phyloP scores from a whole-genome alignment of 2,113 vertebrate genomes.

The Poeciliopsis retropinna region DNA sequence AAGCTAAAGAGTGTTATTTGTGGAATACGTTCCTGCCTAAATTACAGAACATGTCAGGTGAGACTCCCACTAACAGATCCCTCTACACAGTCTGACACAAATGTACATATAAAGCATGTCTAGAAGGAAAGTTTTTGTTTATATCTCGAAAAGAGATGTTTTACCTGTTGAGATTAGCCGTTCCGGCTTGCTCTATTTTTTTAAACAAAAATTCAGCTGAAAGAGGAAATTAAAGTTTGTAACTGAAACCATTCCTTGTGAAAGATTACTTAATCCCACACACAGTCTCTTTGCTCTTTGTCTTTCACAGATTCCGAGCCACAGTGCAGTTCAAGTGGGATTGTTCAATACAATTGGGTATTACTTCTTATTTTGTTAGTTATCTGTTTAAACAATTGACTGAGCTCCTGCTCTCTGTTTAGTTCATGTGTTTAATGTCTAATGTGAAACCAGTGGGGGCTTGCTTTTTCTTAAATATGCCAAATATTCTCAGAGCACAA shows the following conservation, averaged over 20 bases:
- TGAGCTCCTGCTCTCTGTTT: neutral
- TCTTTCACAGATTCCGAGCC: constrained; percentile 50
- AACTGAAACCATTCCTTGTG: neutral
- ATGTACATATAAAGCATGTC: neutral
- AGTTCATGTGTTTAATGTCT: neutral
- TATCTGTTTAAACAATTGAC: constrained; percentile 16
- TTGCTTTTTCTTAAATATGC: neutral
- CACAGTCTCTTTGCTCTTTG: constrained; percentile 2
- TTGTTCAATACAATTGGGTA: constrained; percentile 1
- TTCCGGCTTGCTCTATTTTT: constrained; percentile 21
- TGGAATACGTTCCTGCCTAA: constrained; percentile 87
- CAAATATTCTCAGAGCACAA: neutral
- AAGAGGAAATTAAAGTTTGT: neutral
- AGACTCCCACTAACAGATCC: constrained; percentile 18
- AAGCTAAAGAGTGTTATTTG: constrained; percentile 83
- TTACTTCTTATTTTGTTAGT: constrained; percentile 43
- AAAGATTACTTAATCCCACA: neutral
- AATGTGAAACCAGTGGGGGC: neutral
- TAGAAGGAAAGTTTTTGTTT: constrained; percentile 41
- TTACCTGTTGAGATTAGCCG: constrained; percentile 42
- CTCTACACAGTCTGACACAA: neutral
- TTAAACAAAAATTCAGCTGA: neutral
- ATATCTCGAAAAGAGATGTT: constrained; percentile 29
- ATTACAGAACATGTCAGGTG: constrained; percentile 87
- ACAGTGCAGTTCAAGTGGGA: constrained; percentile 42